Evolutionary conservation across 2,888 invertebrate genomes (phyloP).

Genomic region (Thecocarcelia acutangulata): DNA sequence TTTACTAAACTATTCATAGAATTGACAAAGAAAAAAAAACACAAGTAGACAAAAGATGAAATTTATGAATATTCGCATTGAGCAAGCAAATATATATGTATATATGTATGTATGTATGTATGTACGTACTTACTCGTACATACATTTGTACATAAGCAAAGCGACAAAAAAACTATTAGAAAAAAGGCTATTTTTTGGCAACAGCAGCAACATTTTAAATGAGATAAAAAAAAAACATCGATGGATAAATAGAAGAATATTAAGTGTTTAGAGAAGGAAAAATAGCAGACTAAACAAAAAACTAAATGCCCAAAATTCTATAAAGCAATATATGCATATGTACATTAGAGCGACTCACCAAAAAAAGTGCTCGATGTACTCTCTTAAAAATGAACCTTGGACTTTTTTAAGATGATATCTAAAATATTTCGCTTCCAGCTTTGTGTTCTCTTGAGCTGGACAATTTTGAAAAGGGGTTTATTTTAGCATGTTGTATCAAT

Average conservation of each 20-base stretch:
- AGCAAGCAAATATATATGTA: constrained; percentile 41
- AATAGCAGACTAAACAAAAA: constrained; percentile 64
- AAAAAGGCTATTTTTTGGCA: constrained; percentile 58
- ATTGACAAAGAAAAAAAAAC: constrained; percentile 29
- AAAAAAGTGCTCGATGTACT: too few species aligned
- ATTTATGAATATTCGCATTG: constrained; percentile 64
- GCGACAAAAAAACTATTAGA: constrained; percentile 19
- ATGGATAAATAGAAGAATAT: constrained; percentile 44
- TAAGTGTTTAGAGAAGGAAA: constrained; percentile 34
- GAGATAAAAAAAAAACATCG: constrained; percentile 33
- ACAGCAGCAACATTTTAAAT: constrained; percentile 56
- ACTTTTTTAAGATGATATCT: too few species aligned
- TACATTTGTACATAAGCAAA: constrained; percentile 25
- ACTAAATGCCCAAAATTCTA: constrained; percentile 14
- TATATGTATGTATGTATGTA: too few species aligned
- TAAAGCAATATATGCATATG: too few species aligned
- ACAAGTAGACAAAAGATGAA: constrained; percentile 60
- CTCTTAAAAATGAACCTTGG: too few species aligned
- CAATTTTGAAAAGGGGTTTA: too few species aligned
- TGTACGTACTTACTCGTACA: too few species aligned
- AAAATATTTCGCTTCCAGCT: too few species aligned
- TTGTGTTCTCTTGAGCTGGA: too few species aligned
- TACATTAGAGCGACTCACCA: too few species aligned
- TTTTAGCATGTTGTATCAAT: too few species aligned
- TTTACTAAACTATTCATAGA: constrained; percentile 54